Conservation (phyloP, 1,140 invertebrate genomes). For the Idris sp. region DNA sequence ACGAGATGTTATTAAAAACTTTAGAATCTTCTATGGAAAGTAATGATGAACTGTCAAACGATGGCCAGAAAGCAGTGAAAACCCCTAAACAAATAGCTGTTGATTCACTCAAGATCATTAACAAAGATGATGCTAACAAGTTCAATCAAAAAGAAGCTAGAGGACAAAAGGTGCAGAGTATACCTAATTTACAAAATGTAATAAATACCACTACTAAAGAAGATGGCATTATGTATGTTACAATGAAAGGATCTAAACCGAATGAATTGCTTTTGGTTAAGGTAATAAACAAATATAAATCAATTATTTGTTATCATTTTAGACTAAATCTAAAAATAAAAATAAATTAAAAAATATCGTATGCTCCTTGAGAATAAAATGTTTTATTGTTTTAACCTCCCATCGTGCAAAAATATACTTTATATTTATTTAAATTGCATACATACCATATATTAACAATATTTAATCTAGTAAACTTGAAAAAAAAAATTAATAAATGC, state of each 20-base stretch:
- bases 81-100: slow-evolving; percentile 1
- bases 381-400: too few relatives aligned
- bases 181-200: slow-evolving; percentile 67
- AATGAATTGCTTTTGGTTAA: slow-evolving; percentile 76
- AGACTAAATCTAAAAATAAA: too few relatives aligned
- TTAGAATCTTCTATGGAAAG: slow-evolving; percentile 49
- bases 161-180: slow-evolving; percentile 54
- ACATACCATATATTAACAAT: too few relatives aligned
- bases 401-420: too few relatives aligned
- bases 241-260: slow-evolving; percentile 74
- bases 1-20: slow-evolving; percentile 47
- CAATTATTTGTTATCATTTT: too few relatives aligned
- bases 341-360: too few relatives aligned
- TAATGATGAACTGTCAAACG: slow-evolving; percentile 42
- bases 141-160: slow-evolving; percentile 27
- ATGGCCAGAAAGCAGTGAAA: slow-evolving; percentile 14
- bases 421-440: too few relatives aligned
- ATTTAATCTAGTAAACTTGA: too few relatives aligned
- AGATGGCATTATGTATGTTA: slow-evolving; percentile 76
- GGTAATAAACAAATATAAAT: too few relatives aligned
- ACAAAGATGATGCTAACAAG: slow-evolving; percentile 19
- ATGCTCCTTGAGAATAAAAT: too few relatives aligned
- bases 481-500: too few relatives aligned
- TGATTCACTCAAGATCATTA: slow-evolving; percentile 8
- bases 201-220: slow-evolving; percentile 68